Percentiles rank a stretch among this genome's conserved stretches.
Conservation (phyloP, 2,113 vertebrate species). For the Gambusia affinis region DNA sequence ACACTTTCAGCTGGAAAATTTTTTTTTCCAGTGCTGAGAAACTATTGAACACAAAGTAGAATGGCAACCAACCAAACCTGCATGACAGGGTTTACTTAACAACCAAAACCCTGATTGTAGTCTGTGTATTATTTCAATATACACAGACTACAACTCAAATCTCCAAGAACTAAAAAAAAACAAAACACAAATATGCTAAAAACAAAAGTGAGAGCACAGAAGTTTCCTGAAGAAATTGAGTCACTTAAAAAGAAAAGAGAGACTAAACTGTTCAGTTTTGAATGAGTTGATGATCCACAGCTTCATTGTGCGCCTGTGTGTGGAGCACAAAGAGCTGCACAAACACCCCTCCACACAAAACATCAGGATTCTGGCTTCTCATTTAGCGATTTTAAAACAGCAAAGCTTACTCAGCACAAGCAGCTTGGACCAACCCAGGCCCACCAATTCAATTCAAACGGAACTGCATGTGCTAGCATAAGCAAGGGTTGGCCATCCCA, state of each 20-base stretch:
- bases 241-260: background rate
- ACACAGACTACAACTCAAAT: background rate
- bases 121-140: background rate
- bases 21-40: slow-evolving; percentile 13
- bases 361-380: slow-evolving; percentile 67
- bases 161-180: background rate
- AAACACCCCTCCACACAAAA: slow-evolving; percentile 74
- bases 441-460: slow-evolving; percentile 77
- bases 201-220: background rate
- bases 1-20: slow-evolving; percentile 1
- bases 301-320: slow-evolving; percentile 65
- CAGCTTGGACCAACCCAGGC: slow-evolving; percentile 63
- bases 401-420: slow-evolving; percentile 78
- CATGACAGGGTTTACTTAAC: slow-evolving; percentile 1
- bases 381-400: slow-evolving; percentile 77
- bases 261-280: background rate
- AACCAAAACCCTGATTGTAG: background rate
- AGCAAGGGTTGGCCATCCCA: slow-evolving; percentile 67
- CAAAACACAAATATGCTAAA: background rate
- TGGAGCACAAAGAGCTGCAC: slow-evolving; percentile 74
- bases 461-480: slow-evolving; percentile 81
- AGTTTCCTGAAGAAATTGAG: background rate
- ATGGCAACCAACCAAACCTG: slow-evolving; percentile 35
- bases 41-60: slow-evolving; percentile 24
- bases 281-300: background rate